phyloP scores from a whole-genome alignment of 2,888 invertebrate species.

The Caprella mutica region DNA sequence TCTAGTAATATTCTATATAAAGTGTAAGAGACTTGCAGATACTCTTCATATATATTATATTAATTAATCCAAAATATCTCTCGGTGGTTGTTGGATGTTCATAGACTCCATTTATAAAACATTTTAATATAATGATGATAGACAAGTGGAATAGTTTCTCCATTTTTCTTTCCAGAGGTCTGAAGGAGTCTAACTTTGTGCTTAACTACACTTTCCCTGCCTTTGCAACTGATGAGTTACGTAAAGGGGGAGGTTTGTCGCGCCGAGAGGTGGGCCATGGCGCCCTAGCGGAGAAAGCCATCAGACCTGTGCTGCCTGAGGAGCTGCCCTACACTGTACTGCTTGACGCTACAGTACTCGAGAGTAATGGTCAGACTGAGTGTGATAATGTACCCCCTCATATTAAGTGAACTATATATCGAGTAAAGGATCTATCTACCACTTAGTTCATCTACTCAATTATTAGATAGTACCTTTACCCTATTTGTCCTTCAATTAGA shows the following conservation, averaged over 20 bases:
- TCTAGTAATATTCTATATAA: too few species aligned
- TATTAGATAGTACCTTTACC: too few species aligned
- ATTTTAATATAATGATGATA: not conserved
- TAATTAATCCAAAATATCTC: not conserved
- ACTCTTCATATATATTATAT: too few species aligned
- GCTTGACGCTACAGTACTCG: conserved; percentile 79
- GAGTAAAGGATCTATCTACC: too few species aligned
- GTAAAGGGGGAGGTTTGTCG: conserved; percentile 52
- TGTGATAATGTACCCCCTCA: too few species aligned
- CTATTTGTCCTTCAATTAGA: too few species aligned
- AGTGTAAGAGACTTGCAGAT: too few species aligned
- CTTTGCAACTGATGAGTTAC: conserved; percentile 92
- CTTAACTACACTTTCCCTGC: conserved; percentile 98
- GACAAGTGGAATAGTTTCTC: not conserved
- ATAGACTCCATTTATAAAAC: too few species aligned
- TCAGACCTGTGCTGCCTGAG: conserved; percentile 69
- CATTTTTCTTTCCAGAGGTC: conserved; percentile 45
- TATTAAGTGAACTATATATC: too few species aligned
- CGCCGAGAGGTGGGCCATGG: conserved; percentile 94
- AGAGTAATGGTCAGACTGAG: conserved; percentile 79
- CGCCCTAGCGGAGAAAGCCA: conserved; percentile 81
- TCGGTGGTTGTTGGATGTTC: not conserved
- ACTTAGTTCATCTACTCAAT: too few species aligned
- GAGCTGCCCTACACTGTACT: conserved; percentile 81
- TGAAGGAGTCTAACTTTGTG: conserved; percentile 94